Evolutionary conservation across 2,113 vertebrate genomes (phyloP), one percentile per base, ranked within the genome.

Genomic region (Brachyhypopomus occidentalis): DNA sequence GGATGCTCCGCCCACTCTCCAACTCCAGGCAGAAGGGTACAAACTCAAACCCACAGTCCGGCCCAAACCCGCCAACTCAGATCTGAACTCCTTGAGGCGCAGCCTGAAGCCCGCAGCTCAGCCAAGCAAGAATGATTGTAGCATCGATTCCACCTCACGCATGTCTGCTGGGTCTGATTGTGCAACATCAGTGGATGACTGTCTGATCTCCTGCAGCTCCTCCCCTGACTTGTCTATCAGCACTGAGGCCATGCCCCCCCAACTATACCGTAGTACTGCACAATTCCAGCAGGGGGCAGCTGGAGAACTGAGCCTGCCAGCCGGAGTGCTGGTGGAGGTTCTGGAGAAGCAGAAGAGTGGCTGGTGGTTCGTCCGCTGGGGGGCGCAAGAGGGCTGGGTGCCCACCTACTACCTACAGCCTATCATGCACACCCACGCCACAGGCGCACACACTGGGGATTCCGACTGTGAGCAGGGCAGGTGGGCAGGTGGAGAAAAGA

Each of bases 321-420:
- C 95, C 0, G 96, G 95, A 23, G 95, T 91, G 69, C 95, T 96
- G 87, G 95, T 98, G 0, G 95, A 97, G 72, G 95, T 98, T 48
- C 87, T 98, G 7, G 97, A 98, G 88, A 98, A 97, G 88, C 93
- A 95, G 87, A 94, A 96, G 30, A 97, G 97, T 0, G 97, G 97
- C 2, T 99, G 97, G 97, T 99, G 97, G 97, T 99, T 95, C 70
- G 87, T 98, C 80, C 94, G 93, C 62, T 95, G 95, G 0, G 94
- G 95, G 87, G 93, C 94, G 0, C 86, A 88, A 79, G 97, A 99
- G 89, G 97, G 97, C 59, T 99, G 97, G 97, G 97, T 96, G 79
- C 97, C 97, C 77, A 96, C 96, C 8, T 97, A 96, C 91, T 98
- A 95, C 64, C 87, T 98, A 85, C 93, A 96, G 86, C 90, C 93